phyloP scores from a whole-genome alignment of 2,797 vertebrate species.

The Diglossa cyanea region DNA sequence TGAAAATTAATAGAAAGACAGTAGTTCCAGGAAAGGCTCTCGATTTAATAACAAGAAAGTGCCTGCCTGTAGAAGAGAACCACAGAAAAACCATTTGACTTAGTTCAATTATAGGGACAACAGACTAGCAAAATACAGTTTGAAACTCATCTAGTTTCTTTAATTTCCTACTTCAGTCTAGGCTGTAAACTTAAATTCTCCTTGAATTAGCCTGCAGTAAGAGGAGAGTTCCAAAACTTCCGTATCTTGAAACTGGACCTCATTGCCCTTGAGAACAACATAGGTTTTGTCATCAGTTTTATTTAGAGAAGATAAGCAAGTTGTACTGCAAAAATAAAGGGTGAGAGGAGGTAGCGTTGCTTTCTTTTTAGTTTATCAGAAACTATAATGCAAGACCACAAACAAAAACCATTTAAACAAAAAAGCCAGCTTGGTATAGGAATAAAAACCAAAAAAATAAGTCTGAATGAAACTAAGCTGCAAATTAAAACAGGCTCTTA shows the following conservation, averaged over 20 bases:
- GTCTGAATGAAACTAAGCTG: background rate
- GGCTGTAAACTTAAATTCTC: background rate
- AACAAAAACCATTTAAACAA: background rate
- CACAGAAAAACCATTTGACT: background rate
- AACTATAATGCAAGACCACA: background rate
- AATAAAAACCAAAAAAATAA: background rate
- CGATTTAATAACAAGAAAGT: background rate
- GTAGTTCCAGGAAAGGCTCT: background rate
- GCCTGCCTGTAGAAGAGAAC: background rate
- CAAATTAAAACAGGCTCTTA: background rate
- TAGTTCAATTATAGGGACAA: background rate
- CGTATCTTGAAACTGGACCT: background rate
- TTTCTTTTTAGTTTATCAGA: background rate
- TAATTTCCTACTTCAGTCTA: background rate
- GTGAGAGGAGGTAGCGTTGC: background rate
- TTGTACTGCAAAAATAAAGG: background rate
- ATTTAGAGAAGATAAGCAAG: constrained; percentile 32
- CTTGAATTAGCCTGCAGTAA: background rate
- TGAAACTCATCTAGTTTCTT: background rate
- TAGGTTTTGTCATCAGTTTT: background rate
- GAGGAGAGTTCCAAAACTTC: background rate
- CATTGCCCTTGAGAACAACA: background rate
- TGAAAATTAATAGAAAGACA: background rate
- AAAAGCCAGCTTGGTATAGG: background rate
- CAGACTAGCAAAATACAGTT: background rate